These are phyloP conservation scores for Mythimna vitellina DNA, from an alignment of 2,888 invertebrate genomes.

Conservation along the genomic window DNA sequence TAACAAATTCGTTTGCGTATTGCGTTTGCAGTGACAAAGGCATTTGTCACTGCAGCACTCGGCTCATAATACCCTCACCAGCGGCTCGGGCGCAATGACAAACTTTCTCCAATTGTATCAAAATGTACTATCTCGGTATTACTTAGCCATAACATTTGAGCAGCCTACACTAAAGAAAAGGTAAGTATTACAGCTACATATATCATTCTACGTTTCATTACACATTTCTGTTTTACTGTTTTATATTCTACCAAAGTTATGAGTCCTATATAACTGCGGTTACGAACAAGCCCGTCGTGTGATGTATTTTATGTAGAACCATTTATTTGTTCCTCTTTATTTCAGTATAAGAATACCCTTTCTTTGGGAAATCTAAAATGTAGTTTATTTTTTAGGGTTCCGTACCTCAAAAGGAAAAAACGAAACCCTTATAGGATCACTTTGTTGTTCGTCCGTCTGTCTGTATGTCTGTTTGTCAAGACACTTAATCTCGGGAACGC, in stretches of 20 bases:
- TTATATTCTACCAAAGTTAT: constrained; percentile 33
- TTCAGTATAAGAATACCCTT: not conserved
- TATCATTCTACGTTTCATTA: constrained; percentile 47
- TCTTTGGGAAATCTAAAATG: not conserved
- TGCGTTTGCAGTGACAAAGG: too few species aligned
- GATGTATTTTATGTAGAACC: constrained; percentile 9
- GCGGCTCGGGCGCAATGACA: too few species aligned
- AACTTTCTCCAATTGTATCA: too few species aligned
- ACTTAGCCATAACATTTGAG: constrained; percentile 6
- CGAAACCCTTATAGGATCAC: too few species aligned
- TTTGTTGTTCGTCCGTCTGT: too few species aligned
- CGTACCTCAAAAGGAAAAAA: too few species aligned
- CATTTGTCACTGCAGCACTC: too few species aligned
- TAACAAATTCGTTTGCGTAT: too few species aligned
- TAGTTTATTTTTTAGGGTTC: not conserved
- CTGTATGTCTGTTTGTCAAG: too few species aligned
- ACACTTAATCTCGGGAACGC: too few species aligned
- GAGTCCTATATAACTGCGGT: constrained; percentile 37
- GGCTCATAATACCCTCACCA: too few species aligned
- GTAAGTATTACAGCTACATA: constrained; percentile 27
- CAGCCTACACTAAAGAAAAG: constrained; percentile 32
- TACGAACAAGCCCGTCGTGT: constrained; percentile 13
- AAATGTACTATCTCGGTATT: not conserved
- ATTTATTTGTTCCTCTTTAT: not conserved
- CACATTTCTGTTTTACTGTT: constrained; percentile 52